Base-by-base conservation (phyloP, 2,797 vertebrate genomes). In the Falco columbarius region DNA sequence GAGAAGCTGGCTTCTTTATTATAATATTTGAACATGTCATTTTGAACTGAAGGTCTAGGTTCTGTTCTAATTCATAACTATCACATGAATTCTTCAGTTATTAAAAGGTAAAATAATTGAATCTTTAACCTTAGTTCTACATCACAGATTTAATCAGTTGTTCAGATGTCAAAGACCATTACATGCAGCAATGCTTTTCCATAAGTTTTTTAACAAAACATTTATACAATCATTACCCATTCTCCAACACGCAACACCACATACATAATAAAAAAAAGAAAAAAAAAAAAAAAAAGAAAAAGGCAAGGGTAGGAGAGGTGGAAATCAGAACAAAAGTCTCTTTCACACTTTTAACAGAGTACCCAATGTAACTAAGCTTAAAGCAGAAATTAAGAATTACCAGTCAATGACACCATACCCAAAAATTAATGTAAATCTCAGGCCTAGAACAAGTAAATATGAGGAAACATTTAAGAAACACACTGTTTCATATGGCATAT, bases 381-480 rank as follows among this genome's bases (percentile, higher is more conserved):
- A 61, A 89, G 38, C 5, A 79, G 42, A 81, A 84, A 89, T 40
- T 23, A 63, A 30, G 14, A 76, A 81, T 34, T 82, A 65, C 8
- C 9, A 38, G 1, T 54, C 34, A 79, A 30, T 2, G 2, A 40
- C 5, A 4, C 8, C 1, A 1, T 47, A 77, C 14, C 3, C 22
- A 71, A 77, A 86, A 66, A 27, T 67, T 32, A 3, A n/a, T 32
- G 12, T 26, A 52, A 79, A 56, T 42, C 36, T 79, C 62, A 56
- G 8, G 22, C 15, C 66, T 42, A 72, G 49, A 79, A 79, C 19
- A 67, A 56, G 18, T 2, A 79, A 81, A 72, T n/a, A 44, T 32
- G 27, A 52, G 5, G n/a, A 93, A 94, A 61, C 0, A 7, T n/a
- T 77, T 58, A 71, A 58, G 52, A 89, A 74, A 71, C 2, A 6